Conservation (phyloP, 2,888 invertebrate species). For the Thereva nobilitata region DNA sequence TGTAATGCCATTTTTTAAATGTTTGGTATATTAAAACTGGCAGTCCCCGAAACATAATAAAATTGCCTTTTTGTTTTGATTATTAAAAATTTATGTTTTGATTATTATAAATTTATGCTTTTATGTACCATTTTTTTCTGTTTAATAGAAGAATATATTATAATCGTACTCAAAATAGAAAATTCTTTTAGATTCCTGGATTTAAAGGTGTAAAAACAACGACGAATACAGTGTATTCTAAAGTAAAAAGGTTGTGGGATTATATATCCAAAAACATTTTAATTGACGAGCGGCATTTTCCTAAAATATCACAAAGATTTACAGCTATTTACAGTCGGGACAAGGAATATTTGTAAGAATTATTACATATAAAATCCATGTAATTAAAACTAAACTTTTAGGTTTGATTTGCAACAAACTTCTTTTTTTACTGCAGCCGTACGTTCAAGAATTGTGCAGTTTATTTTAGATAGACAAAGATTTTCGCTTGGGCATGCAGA, state of each 20-base stretch:
- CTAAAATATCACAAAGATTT: slow-evolving; percentile 76
- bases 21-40: too few species aligned
- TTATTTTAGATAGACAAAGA: slow-evolving; percentile 85
- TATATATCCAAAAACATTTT: slow-evolving; percentile 56
- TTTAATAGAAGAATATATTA: background rate
- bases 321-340: slow-evolving; percentile 89
- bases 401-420: slow-evolving; percentile 80
- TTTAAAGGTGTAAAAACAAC: slow-evolving; percentile 66
- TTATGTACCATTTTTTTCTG: slow-evolving; percentile 14
- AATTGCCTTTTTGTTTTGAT: too few species aligned
- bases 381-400: slow-evolving; percentile 59
- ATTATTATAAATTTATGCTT: background rate
- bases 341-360: slow-evolving; percentile 86
- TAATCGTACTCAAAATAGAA: background rate
- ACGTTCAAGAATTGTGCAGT: slow-evolving; percentile 87
- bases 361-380: background rate
- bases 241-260: slow-evolving; percentile 50
- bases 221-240: slow-evolving; percentile 51
- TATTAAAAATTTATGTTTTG: background rate
- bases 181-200: slow-evolving; percentile 57
- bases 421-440: slow-evolving; percentile 86
- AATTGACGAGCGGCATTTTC: slow-evolving; percentile 74
- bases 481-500: slow-evolving; percentile 69
- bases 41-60: too few species aligned
- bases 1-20: too few species aligned